These are phyloP conservation scores for Acholoe squamosa DNA, from an alignment of 2,888 invertebrate genomes.

Conservation along the genomic window DNA sequence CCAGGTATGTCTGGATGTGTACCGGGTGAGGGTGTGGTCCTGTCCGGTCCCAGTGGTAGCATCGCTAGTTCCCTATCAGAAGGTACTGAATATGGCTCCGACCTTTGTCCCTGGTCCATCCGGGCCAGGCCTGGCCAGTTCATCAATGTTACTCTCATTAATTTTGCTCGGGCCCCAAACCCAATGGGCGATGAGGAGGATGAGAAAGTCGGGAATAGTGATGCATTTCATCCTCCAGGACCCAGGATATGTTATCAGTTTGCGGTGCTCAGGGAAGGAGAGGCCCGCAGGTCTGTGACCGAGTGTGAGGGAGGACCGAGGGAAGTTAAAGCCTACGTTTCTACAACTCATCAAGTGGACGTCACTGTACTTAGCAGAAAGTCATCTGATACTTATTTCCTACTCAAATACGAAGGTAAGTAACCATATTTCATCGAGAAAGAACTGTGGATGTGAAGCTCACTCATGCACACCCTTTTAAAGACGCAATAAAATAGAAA, in stretches of 20 bases:
- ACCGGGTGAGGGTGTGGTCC: constrained; percentile 48
- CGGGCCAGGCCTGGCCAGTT: constrained; percentile 52
- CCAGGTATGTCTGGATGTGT: neutral
- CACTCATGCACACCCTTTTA: too few species aligned
- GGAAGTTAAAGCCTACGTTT: constrained; percentile 63
- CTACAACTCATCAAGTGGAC: constrained; percentile 60
- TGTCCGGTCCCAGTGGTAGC: constrained; percentile 11
- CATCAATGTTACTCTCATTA: constrained; percentile 59
- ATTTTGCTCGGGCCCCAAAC: constrained; percentile 62
- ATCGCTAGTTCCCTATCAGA: constrained; percentile 60
- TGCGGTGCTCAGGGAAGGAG: constrained; percentile 58
- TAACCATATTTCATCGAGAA: neutral
- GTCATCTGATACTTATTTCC: constrained; percentile 64
- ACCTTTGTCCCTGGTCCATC: constrained; percentile 58
- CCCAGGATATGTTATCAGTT: constrained; percentile 64
- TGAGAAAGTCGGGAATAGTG: neutral
- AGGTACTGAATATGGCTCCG: constrained; percentile 51
- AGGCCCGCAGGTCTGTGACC: constrained; percentile 64
- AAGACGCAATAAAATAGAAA: too few species aligned
- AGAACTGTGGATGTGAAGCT: too few species aligned
- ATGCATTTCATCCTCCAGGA: neutral
- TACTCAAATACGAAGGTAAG: constrained; percentile 66
- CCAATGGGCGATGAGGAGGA: constrained; percentile 8
- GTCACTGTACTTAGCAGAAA: constrained; percentile 64
- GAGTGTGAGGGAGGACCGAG: constrained; percentile 66